A percentile compares a stretch with the other conserved stretches of the same genome.
Conservation (phyloP, 2,888 invertebrate species). For the Thysanoteuthis rhombus region DNA sequence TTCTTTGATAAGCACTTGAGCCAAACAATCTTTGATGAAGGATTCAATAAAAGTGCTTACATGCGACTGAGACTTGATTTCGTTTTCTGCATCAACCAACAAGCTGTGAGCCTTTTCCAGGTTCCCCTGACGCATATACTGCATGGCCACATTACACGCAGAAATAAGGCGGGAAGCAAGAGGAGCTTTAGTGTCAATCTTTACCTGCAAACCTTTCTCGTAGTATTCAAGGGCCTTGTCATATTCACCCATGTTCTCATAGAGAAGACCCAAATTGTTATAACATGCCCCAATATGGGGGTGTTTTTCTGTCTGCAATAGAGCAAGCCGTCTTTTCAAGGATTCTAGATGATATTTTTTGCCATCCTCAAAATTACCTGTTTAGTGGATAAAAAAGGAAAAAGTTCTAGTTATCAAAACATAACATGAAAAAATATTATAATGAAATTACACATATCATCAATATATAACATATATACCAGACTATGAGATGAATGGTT, state of each 20-base stretch:
- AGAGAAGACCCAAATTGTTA: constrained; percentile 51
- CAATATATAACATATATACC: no score
- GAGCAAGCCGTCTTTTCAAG: constrained; percentile 34
- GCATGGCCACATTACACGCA: constrained; percentile 42
- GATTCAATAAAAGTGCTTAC: constrained; percentile 20
- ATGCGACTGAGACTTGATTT: neutral
- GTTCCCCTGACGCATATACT: constrained; percentile 33
- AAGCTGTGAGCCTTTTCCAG: constrained; percentile 37
- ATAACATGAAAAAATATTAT: no score
- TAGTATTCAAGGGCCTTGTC: constrained; percentile 44
- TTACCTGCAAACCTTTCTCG: constrained; percentile 41
- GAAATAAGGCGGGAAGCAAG: constrained; percentile 42
- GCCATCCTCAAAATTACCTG: constrained; percentile 46
- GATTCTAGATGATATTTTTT: constrained; percentile 41
- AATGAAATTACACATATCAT: no score
- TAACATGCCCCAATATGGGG: constrained; percentile 40
- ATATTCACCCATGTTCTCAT: constrained; percentile 42
- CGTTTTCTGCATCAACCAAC: constrained; percentile 38
- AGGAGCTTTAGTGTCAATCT: constrained; percentile 40
- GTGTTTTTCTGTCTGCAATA: constrained; percentile 37
- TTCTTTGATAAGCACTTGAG: constrained; percentile 17
- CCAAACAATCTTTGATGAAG: constrained; percentile 24
- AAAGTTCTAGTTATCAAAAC: neutral
- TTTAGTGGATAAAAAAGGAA: neutral
- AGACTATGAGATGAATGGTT: no score